phyloP scores from a whole-genome alignment of 2,888 invertebrate species.

The Isotomurus palustris region DNA sequence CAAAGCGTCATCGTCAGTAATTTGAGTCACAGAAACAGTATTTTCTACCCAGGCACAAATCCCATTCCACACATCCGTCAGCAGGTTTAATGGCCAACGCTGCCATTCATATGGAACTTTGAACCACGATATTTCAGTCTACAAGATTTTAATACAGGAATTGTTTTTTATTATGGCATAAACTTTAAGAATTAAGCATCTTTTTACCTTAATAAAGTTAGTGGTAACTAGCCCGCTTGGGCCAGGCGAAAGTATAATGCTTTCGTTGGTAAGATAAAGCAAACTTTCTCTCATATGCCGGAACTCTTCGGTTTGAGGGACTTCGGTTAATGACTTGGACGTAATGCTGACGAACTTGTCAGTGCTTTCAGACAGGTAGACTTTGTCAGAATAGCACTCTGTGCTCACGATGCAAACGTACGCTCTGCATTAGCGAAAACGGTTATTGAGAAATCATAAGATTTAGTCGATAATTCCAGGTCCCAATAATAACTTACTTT shows the following conservation, averaged over 20 bases:
- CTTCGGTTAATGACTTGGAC: too few relatives aligned
- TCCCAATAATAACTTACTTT: conserved; percentile 7
- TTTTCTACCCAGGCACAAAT: conserved; percentile 33
- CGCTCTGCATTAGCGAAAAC: background rate
- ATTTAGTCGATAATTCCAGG: background rate
- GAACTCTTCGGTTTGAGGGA: too few relatives aligned
- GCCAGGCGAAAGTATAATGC: conserved; percentile 5
- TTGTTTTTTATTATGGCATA: background rate
- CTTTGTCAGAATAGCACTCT: background rate
- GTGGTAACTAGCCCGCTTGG: conserved; percentile 5
- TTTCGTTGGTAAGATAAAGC: conserved; percentile 6
- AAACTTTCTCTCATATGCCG: background rate
- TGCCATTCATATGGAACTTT: conserved; percentile 9
- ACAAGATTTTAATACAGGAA: background rate
- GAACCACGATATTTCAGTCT: conserved; percentile 9
- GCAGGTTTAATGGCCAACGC: conserved; percentile 21
- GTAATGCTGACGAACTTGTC: conserved; percentile 16
- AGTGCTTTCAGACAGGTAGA: conserved; percentile 17
- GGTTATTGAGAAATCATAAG: background rate
- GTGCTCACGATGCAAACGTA: background rate
- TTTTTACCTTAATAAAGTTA: conserved; percentile 9
- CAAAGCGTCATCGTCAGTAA: conserved; percentile 23
- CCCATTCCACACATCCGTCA: conserved; percentile 18
- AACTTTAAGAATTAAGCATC: background rate
- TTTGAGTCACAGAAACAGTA: conserved; percentile 23